Evolutionary conservation across 1,140 invertebrate species (phyloP).

Genomic region (Teleogryllus occipitalis): DNA sequence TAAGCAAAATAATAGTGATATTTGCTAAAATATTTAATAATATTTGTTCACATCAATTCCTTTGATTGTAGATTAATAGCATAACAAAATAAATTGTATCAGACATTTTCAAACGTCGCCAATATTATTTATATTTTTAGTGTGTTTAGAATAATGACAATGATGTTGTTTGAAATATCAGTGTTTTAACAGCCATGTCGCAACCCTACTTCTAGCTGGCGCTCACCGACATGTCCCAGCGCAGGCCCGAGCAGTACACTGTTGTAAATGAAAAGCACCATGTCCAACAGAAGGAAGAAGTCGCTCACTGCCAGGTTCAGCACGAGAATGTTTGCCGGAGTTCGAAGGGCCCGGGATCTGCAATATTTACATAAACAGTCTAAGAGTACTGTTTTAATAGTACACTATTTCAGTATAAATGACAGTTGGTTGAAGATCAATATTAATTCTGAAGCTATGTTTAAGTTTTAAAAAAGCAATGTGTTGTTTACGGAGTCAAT

Average conservation of each 20-base stretch:
- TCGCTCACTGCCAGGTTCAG: constrained; percentile 70
- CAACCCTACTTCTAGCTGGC: not conserved
- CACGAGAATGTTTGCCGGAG: constrained; percentile 66
- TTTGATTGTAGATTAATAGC: no score
- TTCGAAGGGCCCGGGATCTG: constrained; percentile 60
- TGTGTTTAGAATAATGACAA: no score
- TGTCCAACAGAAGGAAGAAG: constrained; percentile 57
- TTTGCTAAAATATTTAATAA: no score
- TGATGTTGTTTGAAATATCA: no score
- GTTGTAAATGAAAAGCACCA: constrained; percentile 63
- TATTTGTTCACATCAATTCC: no score
- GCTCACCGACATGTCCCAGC: constrained; percentile 54
- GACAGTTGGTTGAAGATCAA: not conserved
- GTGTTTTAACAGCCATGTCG: no score
- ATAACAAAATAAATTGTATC: no score
- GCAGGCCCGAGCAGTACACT: constrained; percentile 56
- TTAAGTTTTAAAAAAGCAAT: not conserved
- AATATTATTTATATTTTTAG: no score
- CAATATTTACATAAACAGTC: constrained; percentile 26
- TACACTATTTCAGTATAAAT: not conserved
- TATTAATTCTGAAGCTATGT: not conserved
- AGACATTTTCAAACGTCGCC: no score
- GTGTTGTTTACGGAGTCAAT: not conserved
- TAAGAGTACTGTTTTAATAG: not conserved
- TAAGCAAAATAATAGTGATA: no score